Base-by-base conservation (phyloP, 1,140 invertebrate species). In the Drosophila funebris region DNA sequence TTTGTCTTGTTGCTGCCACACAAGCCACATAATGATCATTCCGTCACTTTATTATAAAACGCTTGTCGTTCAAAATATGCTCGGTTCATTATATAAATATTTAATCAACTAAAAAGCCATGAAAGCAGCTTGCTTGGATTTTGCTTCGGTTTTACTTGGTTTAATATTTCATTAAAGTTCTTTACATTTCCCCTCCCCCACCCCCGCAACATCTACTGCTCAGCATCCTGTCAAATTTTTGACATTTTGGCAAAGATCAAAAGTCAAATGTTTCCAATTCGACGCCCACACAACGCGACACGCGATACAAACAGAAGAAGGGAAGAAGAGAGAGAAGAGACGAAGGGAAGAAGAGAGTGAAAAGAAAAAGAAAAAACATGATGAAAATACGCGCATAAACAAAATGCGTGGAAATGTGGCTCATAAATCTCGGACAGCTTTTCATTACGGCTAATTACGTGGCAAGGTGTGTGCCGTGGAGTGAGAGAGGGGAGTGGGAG, bases 371-470 rank as follows among this genome's bases (percentile, higher is more conserved):
- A 6, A 22, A 44, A 24, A 39, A 16, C 39, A 37, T 9, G 13
- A 24, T 56, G 14, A 20, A 46, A 50, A 48, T 27, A 52, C 27
- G 20, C 29, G 9, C 27, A 71, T 71, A 66, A 64, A 57, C 61
- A 71, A 70, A 69, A 53, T 20, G 53, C 14, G 44, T 48, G 58
- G 29, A 71, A 63, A 44, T 56, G 52, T 29, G 33, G 52, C 33
- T 18, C 43, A 72, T 72, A 67, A 72, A 72, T 77, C 74, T 60
- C 71, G 46, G 63, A 61, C 63, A 44, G 70, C 64, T 74, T 70
- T 77, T 77, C 74, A 77, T 77, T 74, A 77, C 33, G 64, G 52
- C 74, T 74, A 77, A 77, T 77, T 77, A 63, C 58, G 63, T 3
- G 27, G 24, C n/a, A 16, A 4, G 11, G 24, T 7, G 29, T 4